Base-by-base conservation (phyloP, 2,888 invertebrate species). In the Chorisops tibialis region DNA sequence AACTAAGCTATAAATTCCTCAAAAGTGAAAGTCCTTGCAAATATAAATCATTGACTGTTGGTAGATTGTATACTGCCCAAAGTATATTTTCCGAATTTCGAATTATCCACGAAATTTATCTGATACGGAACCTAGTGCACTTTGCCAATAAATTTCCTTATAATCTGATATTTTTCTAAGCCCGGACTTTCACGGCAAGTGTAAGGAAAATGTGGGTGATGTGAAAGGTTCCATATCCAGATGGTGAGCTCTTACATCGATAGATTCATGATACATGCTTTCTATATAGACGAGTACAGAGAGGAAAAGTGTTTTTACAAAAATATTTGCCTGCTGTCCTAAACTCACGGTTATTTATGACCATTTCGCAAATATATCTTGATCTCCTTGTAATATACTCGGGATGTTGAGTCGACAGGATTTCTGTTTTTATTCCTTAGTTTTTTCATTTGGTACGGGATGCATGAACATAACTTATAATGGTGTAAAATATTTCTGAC, bases 401-500 rank as follows among this genome's bases (percentile, higher is more conserved):
- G 11, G 21, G n/a, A 48, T 45, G 45, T 21, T 7, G 43, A 56
- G 56, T 35, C 30, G 41, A 56, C 43, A 30, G 56, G 35, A 56
- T 16, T 30, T 16, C 22, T 9, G 5, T 30, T 30, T 30, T 30
- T 41, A 5, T 41, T 14, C 4, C 41, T 14, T 21, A n/a, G 22
- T 7, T 19, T 59, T 59, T 59, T 58, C 48, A 21, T 43, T 16
- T 48, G 37, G 39, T 48, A 22, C 48, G 59, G 38, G 48, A 59
- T 59, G 38, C 48, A 48, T 45, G 59, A 59, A 30, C 43, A 48
- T 59, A 59, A 59, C 48, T 59, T 59, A 56, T 56, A 24, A 11
- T 35, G 59, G 59, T 41, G 59, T 60, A 50, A 60, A 60, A 60
- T 60, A 60, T 60, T 60, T 60, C 50, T 60, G 41, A 60, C 49